Evolutionary conservation across 1,140 invertebrate genomes (phyloP).

Genomic region (Manduca sexta): DNA sequence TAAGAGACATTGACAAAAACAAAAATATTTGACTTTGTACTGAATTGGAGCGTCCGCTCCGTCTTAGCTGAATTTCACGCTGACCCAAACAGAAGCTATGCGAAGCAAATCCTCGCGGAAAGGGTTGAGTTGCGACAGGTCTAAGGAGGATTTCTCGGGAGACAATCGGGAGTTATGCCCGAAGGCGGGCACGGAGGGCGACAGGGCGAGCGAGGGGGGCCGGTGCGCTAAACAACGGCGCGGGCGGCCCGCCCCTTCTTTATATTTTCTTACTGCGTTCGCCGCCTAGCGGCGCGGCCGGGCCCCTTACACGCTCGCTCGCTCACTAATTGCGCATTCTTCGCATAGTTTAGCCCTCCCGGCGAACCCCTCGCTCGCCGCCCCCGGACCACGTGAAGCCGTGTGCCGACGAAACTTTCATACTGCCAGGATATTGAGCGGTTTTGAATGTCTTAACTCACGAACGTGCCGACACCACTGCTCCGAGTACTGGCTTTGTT

Average conservation of each 20-base stretch:
- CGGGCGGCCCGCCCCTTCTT: conserved; percentile 74
- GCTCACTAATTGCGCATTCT: conserved; percentile 92
- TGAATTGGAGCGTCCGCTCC: conserved; percentile 3
- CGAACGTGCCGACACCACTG: conserved; percentile 53
- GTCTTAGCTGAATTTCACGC: conserved; percentile 58
- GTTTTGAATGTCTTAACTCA: conserved; percentile 74
- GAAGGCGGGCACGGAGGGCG: conserved; percentile 33
- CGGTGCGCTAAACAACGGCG: conserved; percentile 68
- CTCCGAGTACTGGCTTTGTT: conserved; percentile 46
- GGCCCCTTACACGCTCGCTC: conserved; percentile 74
- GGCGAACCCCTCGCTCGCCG: conserved; percentile 56
- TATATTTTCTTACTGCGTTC: conserved; percentile 78
- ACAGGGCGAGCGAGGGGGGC: conserved; percentile 34
- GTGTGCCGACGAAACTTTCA: conserved; percentile 70
- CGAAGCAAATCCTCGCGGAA: conserved; percentile 52
- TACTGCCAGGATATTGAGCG: conserved; percentile 71
- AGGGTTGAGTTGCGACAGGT: conserved; percentile 67
- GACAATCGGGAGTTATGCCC: conserved; percentile 69
- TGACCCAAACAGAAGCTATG: conserved; percentile 69
- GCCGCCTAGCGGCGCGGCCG: conserved; percentile 66
- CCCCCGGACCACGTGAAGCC: conserved; percentile 65
- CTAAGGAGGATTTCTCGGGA: conserved; percentile 68
- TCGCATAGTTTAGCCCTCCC: conserved; percentile 87
- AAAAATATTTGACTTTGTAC: conserved; percentile 2
- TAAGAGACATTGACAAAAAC: not conserved